Conservation (phyloP, 2,113 vertebrate genomes). For the Bos indicus region DNA sequence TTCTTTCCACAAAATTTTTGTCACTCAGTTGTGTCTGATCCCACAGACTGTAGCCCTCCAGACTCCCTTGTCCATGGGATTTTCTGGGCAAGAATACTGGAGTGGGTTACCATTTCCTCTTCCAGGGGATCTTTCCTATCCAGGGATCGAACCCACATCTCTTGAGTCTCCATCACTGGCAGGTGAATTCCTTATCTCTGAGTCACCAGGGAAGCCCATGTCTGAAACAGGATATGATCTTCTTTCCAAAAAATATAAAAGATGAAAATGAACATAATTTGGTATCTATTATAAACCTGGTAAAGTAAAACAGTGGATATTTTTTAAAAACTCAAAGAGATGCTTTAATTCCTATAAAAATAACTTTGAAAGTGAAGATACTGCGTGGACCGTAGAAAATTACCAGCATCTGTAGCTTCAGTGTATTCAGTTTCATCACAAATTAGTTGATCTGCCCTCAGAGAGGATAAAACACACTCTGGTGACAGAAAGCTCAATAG, state of each 20-base stretch:
- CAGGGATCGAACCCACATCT: neutral
- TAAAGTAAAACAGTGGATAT: neutral
- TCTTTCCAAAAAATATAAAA: neutral
- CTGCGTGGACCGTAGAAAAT: neutral
- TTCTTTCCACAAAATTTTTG: neutral
- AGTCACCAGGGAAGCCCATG: neutral
- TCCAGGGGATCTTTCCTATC: neutral
- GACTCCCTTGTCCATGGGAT: neutral
- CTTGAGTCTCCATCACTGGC: neutral
- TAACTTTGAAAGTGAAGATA: neutral
- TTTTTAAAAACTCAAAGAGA: neutral
- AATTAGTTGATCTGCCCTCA: neutral
- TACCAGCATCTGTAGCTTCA: neutral
- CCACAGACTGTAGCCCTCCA: neutral
- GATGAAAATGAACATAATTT: neutral
- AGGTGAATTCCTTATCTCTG: neutral
- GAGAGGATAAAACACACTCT: neutral
- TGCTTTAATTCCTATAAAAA: conserved; percentile 11
- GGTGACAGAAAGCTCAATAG: neutral
- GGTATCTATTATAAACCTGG: neutral
- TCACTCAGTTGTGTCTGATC: neutral
- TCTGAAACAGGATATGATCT: neutral
- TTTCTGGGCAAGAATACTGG: neutral
- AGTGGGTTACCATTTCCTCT: neutral
- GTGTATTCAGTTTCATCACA: neutral